Base-by-base conservation (phyloP, 2,888 invertebrate species). In the Tiliacea citrago region DNA sequence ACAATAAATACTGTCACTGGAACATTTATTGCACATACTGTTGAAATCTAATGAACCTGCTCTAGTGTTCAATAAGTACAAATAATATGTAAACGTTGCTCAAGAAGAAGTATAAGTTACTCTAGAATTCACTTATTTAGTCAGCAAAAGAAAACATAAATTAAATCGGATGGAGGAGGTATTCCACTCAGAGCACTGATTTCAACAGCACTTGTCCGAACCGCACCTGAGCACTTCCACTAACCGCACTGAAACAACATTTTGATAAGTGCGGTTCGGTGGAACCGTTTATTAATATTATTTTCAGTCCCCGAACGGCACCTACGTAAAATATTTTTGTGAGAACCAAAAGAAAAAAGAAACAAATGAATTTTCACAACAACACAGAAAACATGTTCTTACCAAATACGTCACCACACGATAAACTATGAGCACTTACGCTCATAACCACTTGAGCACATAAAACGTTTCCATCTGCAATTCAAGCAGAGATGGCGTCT, bases 401-500 rank as follows among this genome's bases (percentile, higher is more conserved):
- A 77, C n/a, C 16, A 77, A 51, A 55, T 45, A 63, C 45, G 2
- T 68, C 16, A 58, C n/a, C 21, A 57, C 12, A 63, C 45, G 61
- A 78, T 78, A 57, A 63, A 62, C 18, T 68, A 57, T 21, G n/a
- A 49, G 68, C 29, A 29, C 18, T 51, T 24, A 58, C 53, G 57
- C 63, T 61, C 62, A 62, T 24, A 58, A 60, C 47, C 45, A 53
- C 66, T 55, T 53, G 39, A 55, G 49, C 12, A 66, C 42, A 71
- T 68, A 72, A 42, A 63, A 72, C 63, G 68, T 75, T 77, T 72
- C 42, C 75, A 72, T 79, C 57, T 68, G 29, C 74, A 69, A 78
- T 74, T 63, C 55, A 12, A 65, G 53, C 7, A 75, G 67, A 76
- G 29, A 73, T 73, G 58, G 55, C 58, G 51, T 61, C 74, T 68